Base-by-base conservation (phyloP, 2,113 vertebrate genomes). In the Crotalus viridis region DNA sequence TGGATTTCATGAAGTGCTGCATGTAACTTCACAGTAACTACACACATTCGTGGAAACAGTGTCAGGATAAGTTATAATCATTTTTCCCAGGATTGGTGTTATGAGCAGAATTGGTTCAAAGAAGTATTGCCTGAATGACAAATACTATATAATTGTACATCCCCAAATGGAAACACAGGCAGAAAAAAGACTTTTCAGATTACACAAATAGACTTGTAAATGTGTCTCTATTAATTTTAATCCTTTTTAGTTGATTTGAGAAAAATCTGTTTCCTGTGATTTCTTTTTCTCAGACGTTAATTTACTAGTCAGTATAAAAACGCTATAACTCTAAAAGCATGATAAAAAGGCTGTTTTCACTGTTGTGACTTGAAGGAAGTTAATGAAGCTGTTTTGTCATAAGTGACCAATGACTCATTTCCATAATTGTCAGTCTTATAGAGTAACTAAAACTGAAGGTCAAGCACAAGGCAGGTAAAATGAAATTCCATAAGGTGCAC, bases 351-450 rank as follows among this genome's bases (percentile, higher is more conserved):
- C 28, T n/a, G 13, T 22, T 89, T 85, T 90, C 51, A 59, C 55
- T 86, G 13, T 21, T 59, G 48, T 54, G 43, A 43, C 33, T 90
- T 46, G 69, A 89, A 43, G 89, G 6, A 85, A 51, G 21, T 85
- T 89, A 89, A 43, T 91, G 43, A 51, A 51, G 46, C 85, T 51
- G 24, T 92, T 91, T 91, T 24, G 43, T 61, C 61, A 21, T 88
- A 88, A 88, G 87, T 92, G 51, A 13, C 3, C 87, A 89, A 85
- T 89, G 69, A 93, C 85, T 93, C 54, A 93, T 93, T 93, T 85
- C 55, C 55, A 51, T 85, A 86, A 93, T 86, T 93, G 43, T 51
- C 54, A 22, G 69, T 90, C 21, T 86, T 86, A 86, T 74, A 92
- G 26, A 26, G 13, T 85, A 85, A 59, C 69, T 86, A 92, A 57